Percentiles rank a stretch among this genome's conserved stretches.
Conservation (phyloP, 2,113 vertebrate genomes). For the Melanocharis versteri region DNA sequence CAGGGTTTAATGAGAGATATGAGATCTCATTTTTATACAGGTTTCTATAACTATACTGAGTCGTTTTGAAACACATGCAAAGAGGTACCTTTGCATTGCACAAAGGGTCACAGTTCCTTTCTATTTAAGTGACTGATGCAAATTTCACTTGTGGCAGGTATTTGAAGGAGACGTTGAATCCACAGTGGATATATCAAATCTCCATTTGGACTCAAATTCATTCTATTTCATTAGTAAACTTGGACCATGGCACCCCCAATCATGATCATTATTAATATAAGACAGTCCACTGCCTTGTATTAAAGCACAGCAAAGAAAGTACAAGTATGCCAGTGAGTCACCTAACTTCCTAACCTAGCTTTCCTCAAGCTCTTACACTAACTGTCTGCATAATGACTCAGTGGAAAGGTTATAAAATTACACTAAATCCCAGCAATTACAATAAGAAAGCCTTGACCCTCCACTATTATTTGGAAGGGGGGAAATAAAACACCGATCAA, state of each 20-base stretch:
- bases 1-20: background rate
- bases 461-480: rapidly evolving
- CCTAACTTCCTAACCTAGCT: background rate
- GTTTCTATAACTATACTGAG: background rate
- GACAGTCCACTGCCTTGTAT: background rate
- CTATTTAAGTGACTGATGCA: background rate
- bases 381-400: background rate
- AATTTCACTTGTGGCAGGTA: background rate
- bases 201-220: background rate
- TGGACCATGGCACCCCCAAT: background rate
- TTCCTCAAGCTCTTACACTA: background rate
- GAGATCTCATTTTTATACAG: background rate
- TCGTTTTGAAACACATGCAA: background rate
- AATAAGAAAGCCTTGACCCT: background rate
- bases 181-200: background rate
- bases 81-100: background rate
- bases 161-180: background rate
- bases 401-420: background rate
- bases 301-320: background rate
- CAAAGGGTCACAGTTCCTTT: background rate
- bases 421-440: background rate
- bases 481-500: background rate
- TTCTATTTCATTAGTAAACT: background rate
- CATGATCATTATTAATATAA: background rate
- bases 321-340: background rate